Evolutionary conservation across 92 coral and sea anemone species (phyloP).

Genomic region (Phymanthus crucifer): DNA sequence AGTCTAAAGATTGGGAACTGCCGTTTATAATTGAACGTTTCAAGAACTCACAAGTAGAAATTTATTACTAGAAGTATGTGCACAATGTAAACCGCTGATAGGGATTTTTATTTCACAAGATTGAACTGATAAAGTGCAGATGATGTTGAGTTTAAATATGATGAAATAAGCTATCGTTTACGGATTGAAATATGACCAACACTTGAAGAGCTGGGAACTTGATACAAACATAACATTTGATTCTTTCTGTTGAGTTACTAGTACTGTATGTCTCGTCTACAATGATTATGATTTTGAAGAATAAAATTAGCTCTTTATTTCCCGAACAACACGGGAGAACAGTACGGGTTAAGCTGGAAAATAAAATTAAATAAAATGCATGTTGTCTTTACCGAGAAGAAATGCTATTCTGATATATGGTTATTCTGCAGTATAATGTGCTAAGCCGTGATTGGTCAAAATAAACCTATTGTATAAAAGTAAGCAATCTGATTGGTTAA

Average conservation of each 20-base stretch:
- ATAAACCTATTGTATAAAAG: too few relatives aligned
- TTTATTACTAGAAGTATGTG: background rate
- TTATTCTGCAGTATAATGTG: too few relatives aligned
- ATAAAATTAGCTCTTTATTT: background rate
- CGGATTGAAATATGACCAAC: background rate
- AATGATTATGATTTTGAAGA: background rate
- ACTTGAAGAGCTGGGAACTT: background rate
- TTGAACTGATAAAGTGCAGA: too few relatives aligned
- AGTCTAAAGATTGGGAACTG: conserved; percentile 34
- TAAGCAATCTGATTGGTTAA: too few relatives aligned
- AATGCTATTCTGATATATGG: too few relatives aligned
- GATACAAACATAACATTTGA: background rate
- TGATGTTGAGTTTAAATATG: background rate
- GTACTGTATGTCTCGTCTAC: background rate
- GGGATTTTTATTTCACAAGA: background rate
- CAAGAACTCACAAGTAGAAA: background rate
- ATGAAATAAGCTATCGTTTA: background rate
- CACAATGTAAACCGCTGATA: background rate
- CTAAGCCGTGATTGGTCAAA: too few relatives aligned
- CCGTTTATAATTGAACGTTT: conserved; percentile 20
- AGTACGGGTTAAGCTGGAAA: background rate
- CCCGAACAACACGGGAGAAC: background rate
- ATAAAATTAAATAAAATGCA: too few relatives aligned
- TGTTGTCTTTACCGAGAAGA: background rate
- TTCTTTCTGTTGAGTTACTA: background rate